Base-by-base conservation (phyloP, 2,113 vertebrate species). In the Atractosteus spatula region DNA sequence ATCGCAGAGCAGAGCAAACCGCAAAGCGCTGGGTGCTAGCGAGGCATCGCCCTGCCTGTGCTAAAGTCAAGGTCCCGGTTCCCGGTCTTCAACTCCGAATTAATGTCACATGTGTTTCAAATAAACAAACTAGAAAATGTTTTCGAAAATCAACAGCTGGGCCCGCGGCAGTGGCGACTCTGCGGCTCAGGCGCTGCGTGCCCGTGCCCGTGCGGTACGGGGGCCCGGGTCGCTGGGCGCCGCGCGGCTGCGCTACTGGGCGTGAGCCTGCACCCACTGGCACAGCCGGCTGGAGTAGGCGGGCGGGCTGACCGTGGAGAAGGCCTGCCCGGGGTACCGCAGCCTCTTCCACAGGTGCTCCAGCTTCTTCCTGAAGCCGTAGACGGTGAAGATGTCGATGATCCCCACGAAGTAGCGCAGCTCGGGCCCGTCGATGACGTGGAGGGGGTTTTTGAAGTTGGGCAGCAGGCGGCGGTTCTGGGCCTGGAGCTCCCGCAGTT, bases 351-450 rank as follows among this genome's bases (percentile, higher is more conserved):
- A 96, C 56, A 89, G 71, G 70, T 92, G 75, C 79, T 95, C 95
- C 64, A 97, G 78, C 68, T 84, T 87, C 79, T 96, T 96, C 78
- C 81, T 91, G 69, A 94, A 88, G 71, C 90, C 80, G 68, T 95
- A 97, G 44, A 94, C 93, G 0, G 95, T 97, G 76, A 94, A 91
- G 74, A 97, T 90, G 81, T 97, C 95, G 56, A 97, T 91, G 45
- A 97, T 92, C 68, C 95, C 95, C 1, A 97, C 77, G 71, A 95
- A 96, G 81, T 95, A 96, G 76, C 95, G 93, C 4, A 90, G 86
- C 55, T 96, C 92, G 0, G 93, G 89, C 14, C 95, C 95, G 0
- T 97, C 95, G 3, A 97, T 87, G 41, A 94, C 81, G 7, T 97
- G 95, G 3, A 96, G 78, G 0, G 95, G 90, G 55, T 95, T 96